Percentiles rank a stretch among this genome's conserved stretches.
Evolutionary conservation across 35 echinoderm and acorn worm species (phyloP).

Genomic region (Ophiothrix spiculata): DNA sequence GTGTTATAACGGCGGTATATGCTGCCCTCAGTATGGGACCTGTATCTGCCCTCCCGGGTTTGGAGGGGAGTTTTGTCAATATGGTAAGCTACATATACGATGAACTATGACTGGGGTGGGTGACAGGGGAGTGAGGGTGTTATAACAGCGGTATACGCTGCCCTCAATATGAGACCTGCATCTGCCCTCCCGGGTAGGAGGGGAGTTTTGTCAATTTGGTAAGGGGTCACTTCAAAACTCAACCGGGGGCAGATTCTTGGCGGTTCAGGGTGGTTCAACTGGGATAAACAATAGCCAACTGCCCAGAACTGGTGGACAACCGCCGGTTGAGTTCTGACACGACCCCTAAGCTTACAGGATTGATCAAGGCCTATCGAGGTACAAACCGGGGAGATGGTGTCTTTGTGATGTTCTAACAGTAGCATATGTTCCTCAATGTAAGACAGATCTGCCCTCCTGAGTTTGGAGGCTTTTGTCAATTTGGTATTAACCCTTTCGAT

Average conservation of each 20-base stretch:
- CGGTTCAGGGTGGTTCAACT: not conserved
- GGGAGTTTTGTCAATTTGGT: conserved; percentile 20
- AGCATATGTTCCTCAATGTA: no score
- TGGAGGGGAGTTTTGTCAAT: conserved; percentile 2
- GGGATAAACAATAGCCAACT: no score
- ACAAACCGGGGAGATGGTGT: no score
- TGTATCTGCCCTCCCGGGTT: conserved; percentile 24
- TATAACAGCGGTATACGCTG: conserved; percentile 24
- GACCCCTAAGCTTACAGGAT: no score
- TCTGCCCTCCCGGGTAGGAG: conserved; percentile 8
- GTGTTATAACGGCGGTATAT: conserved; percentile 31
- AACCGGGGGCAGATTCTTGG: not conserved
- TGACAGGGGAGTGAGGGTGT: not conserved
- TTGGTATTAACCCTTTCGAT: no score
- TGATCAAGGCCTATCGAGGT: no score
- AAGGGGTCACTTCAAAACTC: no score
- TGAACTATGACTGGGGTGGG: not conserved
- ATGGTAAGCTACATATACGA: conserved; percentile 6
- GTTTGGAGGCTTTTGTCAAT: no score
- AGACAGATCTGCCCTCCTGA: no score
- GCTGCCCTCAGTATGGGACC: not conserved
- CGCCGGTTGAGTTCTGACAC: no score
- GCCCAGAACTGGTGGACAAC: no score
- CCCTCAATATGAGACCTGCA: not conserved
- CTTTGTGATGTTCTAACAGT: no score